Base-by-base conservation (phyloP, 2,797 vertebrate species). In the Sphenodon punctatus region DNA sequence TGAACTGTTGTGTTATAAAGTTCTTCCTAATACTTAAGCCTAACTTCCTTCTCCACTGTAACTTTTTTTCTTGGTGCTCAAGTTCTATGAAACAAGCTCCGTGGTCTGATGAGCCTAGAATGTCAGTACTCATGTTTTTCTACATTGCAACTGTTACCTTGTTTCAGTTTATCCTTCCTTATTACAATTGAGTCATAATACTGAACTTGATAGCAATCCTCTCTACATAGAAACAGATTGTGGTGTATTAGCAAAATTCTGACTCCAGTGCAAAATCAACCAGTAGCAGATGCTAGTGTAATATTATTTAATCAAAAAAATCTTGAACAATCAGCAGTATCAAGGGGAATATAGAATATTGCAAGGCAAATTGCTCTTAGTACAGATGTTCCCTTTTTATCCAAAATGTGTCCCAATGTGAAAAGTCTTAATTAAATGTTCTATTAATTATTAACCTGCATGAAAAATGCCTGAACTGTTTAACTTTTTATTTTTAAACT, bases 401-500 rank as follows among this genome's bases (percentile, higher is more conserved):
- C 27, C 76, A 76, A 19, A 61, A 36, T 85, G 82, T 74, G 56
- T 11, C 7, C 36, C 73, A 5, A 16, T 41, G 61, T 78, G 8
- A 73, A 85, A 58, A 41, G 4, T 38, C 7, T 79, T 55, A 15
- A 68, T 67, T 58, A 11, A 65, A 59, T 64, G n/a, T 3, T 70
- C 8, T 58, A 0, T 63, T 51, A 64, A 32, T 77, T 79, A 27
- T 51, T 22, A 61, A 67, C 12, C n/a, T 46, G n/a, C 53, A 11
- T 77, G 61, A 42, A 45, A 0, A 43, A 3, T 74, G 5, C 49
- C 87, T 32, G 82, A 67, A 75, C 49, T 53, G 10, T 45, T 65
- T 13, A 39, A 79, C 41, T 74, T 83, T 58, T 82, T 19, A 88
- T 53, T 49, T 82, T 86, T 17, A 88, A 85, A 90, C 82, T 64